phyloP scores from a whole-genome alignment of 2,113 vertebrate genomes.

The Rhabdornis inornatus region DNA sequence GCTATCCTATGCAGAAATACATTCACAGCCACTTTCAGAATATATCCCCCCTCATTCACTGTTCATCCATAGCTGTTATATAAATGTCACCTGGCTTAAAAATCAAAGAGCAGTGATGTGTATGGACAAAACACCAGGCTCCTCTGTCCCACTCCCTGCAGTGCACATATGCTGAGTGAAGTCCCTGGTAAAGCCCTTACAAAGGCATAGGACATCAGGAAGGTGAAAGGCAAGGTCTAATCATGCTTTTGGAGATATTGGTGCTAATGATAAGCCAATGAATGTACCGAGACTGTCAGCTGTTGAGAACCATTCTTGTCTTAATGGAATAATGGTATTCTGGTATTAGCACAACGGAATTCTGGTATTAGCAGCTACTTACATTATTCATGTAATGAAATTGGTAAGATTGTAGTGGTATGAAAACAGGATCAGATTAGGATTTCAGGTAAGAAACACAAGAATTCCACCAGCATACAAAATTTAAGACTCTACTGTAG shows the following conservation, averaged over 20 bases:
- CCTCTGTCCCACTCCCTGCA: background rate
- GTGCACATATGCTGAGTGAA: background rate
- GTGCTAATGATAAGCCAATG: background rate
- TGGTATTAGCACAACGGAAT: background rate
- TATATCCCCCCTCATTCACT: background rate
- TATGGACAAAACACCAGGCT: background rate
- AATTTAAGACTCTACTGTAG: fast-evolving
- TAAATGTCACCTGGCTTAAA: background rate
- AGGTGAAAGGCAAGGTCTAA: background rate
- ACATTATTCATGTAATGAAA: background rate
- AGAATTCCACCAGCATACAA: background rate
- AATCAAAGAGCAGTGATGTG: background rate
- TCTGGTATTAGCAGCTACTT: background rate
- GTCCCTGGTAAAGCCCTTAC: background rate
- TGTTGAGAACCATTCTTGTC: background rate
- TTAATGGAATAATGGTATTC: no score
- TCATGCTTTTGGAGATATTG: background rate
- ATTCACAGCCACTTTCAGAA: background rate
- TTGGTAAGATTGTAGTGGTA: background rate
- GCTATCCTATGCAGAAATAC: background rate
- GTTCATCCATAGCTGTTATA: background rate
- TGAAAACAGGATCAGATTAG: background rate
- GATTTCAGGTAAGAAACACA: background rate
- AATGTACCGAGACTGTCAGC: background rate
- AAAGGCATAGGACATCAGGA: background rate